Conservation (phyloP, 2,113 vertebrate genomes). For the Syrrhaptes paradoxus region DNA sequence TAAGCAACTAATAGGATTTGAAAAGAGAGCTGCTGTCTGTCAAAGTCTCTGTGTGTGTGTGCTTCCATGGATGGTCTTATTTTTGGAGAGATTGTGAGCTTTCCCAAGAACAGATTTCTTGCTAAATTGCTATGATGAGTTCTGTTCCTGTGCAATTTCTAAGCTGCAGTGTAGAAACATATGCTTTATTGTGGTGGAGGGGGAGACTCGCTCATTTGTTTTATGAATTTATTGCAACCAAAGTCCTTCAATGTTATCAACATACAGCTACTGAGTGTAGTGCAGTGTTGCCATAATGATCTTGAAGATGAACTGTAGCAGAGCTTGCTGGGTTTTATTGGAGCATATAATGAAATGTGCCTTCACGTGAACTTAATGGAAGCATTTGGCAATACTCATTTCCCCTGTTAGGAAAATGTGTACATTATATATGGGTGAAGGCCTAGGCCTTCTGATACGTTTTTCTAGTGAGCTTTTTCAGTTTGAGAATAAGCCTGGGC, state of each 20-base stretch:
- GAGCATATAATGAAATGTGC: background rate
- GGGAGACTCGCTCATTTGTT: background rate
- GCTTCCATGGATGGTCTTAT: background rate
- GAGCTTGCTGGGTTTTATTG: background rate
- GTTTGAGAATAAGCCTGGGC: background rate
- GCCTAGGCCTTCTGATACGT: background rate
- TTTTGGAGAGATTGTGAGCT: background rate
- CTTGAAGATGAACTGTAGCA: background rate
- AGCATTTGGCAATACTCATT: background rate
- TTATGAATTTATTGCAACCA: background rate
- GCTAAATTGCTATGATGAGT: background rate
- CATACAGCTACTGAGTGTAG: background rate
- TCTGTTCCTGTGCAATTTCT: background rate
- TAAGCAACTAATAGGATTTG: background rate
- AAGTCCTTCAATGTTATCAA: background rate
- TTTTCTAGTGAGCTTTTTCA: background rate
- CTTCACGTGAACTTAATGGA: background rate
- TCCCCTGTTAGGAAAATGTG: background rate
- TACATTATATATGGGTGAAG: background rate
- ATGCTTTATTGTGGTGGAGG: background rate
- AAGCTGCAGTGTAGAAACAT: background rate
- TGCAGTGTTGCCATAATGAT: background rate
- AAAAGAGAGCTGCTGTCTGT: background rate
- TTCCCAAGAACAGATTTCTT: background rate
- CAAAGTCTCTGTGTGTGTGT: background rate